Base-by-base conservation (phyloP, 2,797 vertebrate genomes). In the Salmo trutta region DNA sequence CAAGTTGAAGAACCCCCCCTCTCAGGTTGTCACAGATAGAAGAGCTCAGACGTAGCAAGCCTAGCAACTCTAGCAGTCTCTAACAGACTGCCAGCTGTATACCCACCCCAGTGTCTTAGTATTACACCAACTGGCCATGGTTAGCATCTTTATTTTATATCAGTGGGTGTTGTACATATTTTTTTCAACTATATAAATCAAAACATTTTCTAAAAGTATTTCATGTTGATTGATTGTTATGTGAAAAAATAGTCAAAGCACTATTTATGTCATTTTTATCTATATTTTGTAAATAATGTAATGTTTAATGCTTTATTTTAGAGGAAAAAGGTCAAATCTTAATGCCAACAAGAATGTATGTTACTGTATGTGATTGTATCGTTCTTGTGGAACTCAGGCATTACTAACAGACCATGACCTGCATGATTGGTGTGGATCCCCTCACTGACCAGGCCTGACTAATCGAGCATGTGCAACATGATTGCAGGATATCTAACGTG, bases 401-500 rank as follows among this genome's bases (percentile, higher is more conserved):
- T 77, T 72, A 85, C 88, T 89, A 86, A 88, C 84, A 65, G 2
- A 27, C 47, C 81, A 82, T 78, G 7, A 80, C 65, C 75, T 82
- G 80, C 84, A 84, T 78, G 79, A 70, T 75, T 73, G 77, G 77
- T 81, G n/a, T 75, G 17, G 74, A 8, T 71, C 41, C 3, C 77
- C 66, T 84, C 54, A 64, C 59, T 33, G 62, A 66, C 71, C 84
- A 75, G 77, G 47, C 87, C 78, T 75, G 56, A 88, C 87, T 92
- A 88, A 91, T 80, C 47, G 10, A 6, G 77, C 89, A 86, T 79
- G 78, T 75, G 79, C 77, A 36, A 54, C 84, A 73, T 86, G 83
- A 81, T 75, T 75, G 72, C 79, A 47, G 71, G 65, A 53, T 90
- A 67, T 89, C 93, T 94, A 93, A 94, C 77, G 10, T 47, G 41